Conservation (phyloP, 2,888 invertebrate genomes). For the Phengaris alcon region DNA sequence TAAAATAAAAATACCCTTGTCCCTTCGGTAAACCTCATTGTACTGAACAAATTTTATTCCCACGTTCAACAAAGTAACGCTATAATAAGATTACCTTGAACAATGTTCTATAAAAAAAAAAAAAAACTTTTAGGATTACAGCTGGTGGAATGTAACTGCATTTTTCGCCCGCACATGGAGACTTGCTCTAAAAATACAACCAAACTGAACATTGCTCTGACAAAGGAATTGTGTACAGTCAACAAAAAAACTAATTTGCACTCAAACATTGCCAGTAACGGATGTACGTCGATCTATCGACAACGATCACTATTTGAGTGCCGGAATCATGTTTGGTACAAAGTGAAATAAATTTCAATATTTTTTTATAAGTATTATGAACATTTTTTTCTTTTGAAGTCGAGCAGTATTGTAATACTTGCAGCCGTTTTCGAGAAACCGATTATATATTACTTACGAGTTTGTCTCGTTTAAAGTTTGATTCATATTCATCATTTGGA, state of each 20-base stretch:
- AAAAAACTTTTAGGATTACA: background rate
- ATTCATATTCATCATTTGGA: too few species aligned
- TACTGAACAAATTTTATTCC: background rate
- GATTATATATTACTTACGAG: too few species aligned
- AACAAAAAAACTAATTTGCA: constrained; percentile 69
- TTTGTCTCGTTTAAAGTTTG: too few species aligned
- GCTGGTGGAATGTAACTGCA: background rate
- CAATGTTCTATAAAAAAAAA: background rate
- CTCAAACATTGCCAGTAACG: constrained; percentile 58
- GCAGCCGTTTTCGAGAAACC: too few species aligned
- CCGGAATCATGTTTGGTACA: constrained; percentile 37
- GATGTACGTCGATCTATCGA: constrained; percentile 64
- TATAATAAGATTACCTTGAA: background rate
- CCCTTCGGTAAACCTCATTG: too few species aligned
- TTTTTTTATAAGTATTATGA: too few species aligned
- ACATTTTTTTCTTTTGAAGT: too few species aligned
- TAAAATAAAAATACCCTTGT: too few species aligned
- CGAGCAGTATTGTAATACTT: too few species aligned
- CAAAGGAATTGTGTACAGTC: constrained; percentile 45
- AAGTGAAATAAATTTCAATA: background rate
- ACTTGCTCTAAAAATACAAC: constrained; percentile 30
- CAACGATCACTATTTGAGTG: constrained; percentile 55
- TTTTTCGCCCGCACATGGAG: constrained; percentile 32
- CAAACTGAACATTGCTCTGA: constrained; percentile 34
- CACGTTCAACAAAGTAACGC: background rate